Evolutionary conservation across 1,140 invertebrate species (phyloP).

Genomic region (Galendromus occidentalis): DNA sequence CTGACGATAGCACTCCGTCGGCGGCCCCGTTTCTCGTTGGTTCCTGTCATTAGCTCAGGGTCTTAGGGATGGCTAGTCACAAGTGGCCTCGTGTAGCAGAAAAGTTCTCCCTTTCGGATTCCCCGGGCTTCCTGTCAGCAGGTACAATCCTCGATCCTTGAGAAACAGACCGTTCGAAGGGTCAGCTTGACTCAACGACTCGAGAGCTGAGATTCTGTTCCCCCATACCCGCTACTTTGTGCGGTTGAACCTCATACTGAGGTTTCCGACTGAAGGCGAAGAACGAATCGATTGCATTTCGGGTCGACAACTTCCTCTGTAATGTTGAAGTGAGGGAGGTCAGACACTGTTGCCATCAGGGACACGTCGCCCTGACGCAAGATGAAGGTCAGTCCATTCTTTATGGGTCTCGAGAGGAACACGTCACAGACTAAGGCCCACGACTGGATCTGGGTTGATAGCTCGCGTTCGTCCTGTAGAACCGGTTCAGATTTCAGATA

Average conservation of each 20-base stretch:
- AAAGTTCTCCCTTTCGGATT: too few species aligned
- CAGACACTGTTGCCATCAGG: constrained; percentile 58
- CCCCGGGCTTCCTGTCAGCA: too few species aligned
- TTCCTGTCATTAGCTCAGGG: too few species aligned
- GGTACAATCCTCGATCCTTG: too few species aligned
- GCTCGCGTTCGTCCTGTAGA: constrained; percentile 27
- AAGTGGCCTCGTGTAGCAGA: too few species aligned
- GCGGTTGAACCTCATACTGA: constrained; percentile 73
- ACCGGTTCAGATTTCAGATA: constrained; percentile 54
- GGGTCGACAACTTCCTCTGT: constrained; percentile 87
- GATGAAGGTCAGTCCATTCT: constrained; percentile 60
- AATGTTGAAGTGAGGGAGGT: constrained; percentile 74
- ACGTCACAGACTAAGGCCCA: constrained; percentile 86
- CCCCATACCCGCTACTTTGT: too few species aligned
- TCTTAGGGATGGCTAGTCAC: too few species aligned
- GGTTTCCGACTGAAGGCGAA: constrained; percentile 83
- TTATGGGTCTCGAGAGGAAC: constrained; percentile 53
- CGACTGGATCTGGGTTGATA: constrained; percentile 48
- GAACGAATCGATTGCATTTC: constrained; percentile 81
- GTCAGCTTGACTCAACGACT: too few species aligned
- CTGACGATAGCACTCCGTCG: too few species aligned
- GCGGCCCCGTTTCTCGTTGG: too few species aligned
- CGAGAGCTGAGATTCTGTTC: too few species aligned
- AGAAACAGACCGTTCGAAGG: too few species aligned
- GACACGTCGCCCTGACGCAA: constrained; percentile 80